Percentiles rank a stretch among this genome's conserved stretches.
Evolutionary conservation across 2,888 invertebrate genomes (phyloP).

Genomic region (Cistogaster globosa): DNA sequence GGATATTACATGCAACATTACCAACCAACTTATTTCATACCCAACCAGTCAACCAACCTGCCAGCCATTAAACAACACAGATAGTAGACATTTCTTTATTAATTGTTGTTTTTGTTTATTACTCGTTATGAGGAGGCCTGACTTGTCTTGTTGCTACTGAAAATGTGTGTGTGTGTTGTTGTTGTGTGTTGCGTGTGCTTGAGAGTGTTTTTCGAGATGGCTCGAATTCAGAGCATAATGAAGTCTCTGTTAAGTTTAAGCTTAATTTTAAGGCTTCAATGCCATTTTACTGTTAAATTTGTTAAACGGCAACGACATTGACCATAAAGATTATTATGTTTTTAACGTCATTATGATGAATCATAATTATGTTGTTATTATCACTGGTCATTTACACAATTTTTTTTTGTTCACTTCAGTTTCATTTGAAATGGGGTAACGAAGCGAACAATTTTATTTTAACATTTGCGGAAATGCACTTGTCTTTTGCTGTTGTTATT

Average conservation of each 20-base stretch:
- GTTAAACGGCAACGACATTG: constrained; percentile 55
- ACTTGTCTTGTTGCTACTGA: not conserved
- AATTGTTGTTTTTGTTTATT: constrained; percentile 60
- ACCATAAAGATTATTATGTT: constrained; percentile 45
- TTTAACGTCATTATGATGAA: constrained; percentile 26
- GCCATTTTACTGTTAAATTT: constrained; percentile 57
- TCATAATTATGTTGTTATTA: constrained; percentile 13
- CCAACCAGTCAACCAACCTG: not conserved
- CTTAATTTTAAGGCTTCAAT: constrained; percentile 43
- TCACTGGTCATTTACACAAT: constrained; percentile 35
- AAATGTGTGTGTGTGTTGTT: not conserved
- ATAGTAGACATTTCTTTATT: not conserved
- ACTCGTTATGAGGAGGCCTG: constrained; percentile 52
- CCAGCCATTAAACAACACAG: constrained; percentile 1
- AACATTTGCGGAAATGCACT: constrained; percentile 67
- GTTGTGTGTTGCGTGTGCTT: not conserved
- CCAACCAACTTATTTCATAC: constrained; percentile 24
- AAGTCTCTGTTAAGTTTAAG: constrained; percentile 76
- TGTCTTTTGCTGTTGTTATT: constrained; percentile 51
- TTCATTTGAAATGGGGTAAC: constrained; percentile 60
- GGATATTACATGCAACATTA: constrained; percentile 44
- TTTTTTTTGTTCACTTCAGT: constrained; percentile 26
- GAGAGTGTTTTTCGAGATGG: not conserved
- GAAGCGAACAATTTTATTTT: constrained; percentile 64
- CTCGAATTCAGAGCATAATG: constrained; percentile 27